These are phyloP conservation scores for Scaptomyza reducta DNA, from an alignment of 2,888 invertebrate species.

Conservation along the genomic window DNA sequence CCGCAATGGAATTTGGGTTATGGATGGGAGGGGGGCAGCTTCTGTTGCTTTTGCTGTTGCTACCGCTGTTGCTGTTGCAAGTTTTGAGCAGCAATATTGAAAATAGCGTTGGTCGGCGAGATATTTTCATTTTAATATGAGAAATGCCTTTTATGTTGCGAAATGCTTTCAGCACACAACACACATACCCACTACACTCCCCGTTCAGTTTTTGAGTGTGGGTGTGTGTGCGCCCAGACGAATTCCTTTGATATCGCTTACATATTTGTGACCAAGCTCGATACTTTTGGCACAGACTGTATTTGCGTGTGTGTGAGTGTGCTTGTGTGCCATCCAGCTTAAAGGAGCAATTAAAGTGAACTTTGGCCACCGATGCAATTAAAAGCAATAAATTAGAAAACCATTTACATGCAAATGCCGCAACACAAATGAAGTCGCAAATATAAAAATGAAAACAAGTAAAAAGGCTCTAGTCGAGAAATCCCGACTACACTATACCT, in stretches of 20 bases:
- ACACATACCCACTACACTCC: background rate
- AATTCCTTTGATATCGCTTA: constrained; percentile 60
- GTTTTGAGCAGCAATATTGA: constrained; percentile 66
- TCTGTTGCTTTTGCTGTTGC: background rate
- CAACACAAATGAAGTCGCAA: constrained; percentile 49
- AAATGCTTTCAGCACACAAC: constrained; percentile 47
- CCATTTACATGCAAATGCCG: constrained; percentile 64
- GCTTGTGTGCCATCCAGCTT: constrained; percentile 38
- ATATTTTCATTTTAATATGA: constrained; percentile 70
- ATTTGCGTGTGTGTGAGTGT: background rate
- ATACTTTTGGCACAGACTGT: constrained; percentile 26
- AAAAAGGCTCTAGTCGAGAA: no score
- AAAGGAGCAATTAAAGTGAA: constrained; percentile 48
- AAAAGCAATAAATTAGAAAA: constrained; percentile 67
- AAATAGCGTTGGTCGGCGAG: constrained; percentile 72
- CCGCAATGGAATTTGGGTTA: constrained; percentile 27
- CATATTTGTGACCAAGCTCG: constrained; percentile 34
- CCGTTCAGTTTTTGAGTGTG: background rate
- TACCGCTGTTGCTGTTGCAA: constrained; percentile 15
- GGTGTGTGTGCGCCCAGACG: constrained; percentile 17
- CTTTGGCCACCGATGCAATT: constrained; percentile 47
- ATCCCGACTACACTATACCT: no score
- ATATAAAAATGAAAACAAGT: no score
- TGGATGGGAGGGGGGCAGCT: background rate
- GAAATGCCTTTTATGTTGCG: constrained; percentile 63